Percentiles rank a stretch among this genome's conserved stretches.
phyloP scores from a whole-genome alignment of 1,140 invertebrate species.

The Maniola jurtina region DNA sequence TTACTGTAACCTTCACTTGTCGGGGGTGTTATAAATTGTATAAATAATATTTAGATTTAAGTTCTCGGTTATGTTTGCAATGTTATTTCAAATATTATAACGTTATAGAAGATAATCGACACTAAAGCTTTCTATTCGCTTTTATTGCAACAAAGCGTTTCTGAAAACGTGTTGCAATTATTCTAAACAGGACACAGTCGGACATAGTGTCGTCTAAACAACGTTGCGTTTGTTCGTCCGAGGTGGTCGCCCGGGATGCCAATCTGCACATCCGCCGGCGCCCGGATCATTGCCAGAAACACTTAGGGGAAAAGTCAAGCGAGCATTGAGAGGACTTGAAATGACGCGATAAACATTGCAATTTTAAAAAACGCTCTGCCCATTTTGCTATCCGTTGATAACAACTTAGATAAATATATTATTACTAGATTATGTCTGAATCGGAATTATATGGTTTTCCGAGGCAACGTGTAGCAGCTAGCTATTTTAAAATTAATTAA shows the following conservation, averaged over 20 bases:
- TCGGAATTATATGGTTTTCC: too few relatives aligned
- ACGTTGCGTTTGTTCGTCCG: slow-evolving; percentile 41
- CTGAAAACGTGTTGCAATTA: slow-evolving; percentile 1
- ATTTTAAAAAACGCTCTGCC: background rate
- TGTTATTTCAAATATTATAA: too few relatives aligned
- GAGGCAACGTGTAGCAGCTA: too few relatives aligned
- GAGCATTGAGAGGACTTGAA: slow-evolving; percentile 17
- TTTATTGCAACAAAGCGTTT: background rate
- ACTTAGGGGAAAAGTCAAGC: slow-evolving; percentile 43
- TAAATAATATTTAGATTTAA: too few relatives aligned
- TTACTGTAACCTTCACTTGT: too few relatives aligned
- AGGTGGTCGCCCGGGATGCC: slow-evolving; percentile 56
- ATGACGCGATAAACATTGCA: slow-evolving; percentile 19
- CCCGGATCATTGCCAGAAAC: slow-evolving; percentile 65
- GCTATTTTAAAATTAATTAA: too few relatives aligned
- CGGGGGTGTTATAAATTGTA: too few relatives aligned
- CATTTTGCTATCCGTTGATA: background rate
- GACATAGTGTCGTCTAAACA: slow-evolving; percentile 36
- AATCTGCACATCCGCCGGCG: slow-evolving; percentile 67
- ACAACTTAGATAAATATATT: too few relatives aligned
- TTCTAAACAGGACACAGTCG: slow-evolving; percentile 27
- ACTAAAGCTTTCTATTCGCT: background rate
- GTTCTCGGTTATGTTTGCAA: too few relatives aligned
- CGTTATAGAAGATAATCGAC: too few relatives aligned
- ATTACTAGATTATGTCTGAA: too few relatives aligned